Conservation (phyloP, 1,140 invertebrate species). For the Solenopsis invicta region DNA sequence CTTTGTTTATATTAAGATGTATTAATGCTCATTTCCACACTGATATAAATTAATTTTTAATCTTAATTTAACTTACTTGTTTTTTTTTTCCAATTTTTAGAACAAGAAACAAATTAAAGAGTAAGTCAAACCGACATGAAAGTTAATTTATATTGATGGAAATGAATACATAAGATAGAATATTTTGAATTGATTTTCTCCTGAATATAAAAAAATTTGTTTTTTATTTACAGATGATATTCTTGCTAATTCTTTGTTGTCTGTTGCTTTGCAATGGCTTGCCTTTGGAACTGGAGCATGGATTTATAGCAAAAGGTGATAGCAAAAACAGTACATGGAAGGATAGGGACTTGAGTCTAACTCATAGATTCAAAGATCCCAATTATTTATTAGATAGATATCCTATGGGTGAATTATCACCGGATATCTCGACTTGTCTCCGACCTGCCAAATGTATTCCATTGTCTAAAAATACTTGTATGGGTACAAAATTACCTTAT, state of each 20-base stretch:
- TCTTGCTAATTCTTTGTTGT: slow-evolving; percentile 64
- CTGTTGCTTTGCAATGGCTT: slow-evolving; percentile 45
- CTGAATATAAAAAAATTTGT: background rate
- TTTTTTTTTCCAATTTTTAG: too few relatives aligned
- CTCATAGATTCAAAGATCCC: slow-evolving; percentile 79
- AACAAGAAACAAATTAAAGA: too few relatives aligned
- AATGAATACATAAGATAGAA: too few relatives aligned
- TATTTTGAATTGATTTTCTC: background rate
- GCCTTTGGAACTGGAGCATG: slow-evolving; percentile 73
- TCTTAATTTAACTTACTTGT: too few relatives aligned
- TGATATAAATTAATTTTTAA: too few relatives aligned
- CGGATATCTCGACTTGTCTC: slow-evolving; percentile 85
- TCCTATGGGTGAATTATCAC: slow-evolving; percentile 78
- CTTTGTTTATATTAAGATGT: background rate
- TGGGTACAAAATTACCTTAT: slow-evolving; percentile 93
- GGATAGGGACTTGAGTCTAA: slow-evolving; percentile 69
- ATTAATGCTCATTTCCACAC: background rate
- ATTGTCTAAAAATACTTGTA: slow-evolving; percentile 89
- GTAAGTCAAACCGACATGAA: too few relatives aligned
- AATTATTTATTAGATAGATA: slow-evolving; percentile 79
- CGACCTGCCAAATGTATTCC: slow-evolving; percentile 90
- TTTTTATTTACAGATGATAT: slow-evolving; percentile 75
- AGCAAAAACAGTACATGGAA: slow-evolving; percentile 80
- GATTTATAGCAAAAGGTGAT: slow-evolving; percentile 72
- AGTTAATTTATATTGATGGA: too few relatives aligned